Evolutionary conservation across 2,888 invertebrate species (phyloP), one percentile per base, ranked within the genome.

Genomic region (Drosophila subsilvestris): DNA sequence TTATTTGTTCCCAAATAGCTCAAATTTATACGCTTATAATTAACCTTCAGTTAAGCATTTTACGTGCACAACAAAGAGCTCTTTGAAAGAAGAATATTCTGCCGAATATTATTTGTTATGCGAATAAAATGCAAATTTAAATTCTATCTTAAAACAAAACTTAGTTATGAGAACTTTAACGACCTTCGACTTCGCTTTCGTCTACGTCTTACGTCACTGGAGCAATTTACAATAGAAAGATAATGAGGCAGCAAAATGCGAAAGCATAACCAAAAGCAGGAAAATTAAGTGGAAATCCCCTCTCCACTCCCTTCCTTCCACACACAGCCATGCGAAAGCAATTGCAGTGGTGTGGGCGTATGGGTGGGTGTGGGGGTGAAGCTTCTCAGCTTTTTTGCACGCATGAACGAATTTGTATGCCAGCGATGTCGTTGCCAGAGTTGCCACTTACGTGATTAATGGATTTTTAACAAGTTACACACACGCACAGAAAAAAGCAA

Each of bases 371-470:
- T 48, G 50, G 14, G 37, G 14, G 37, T n/a, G 56, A 54, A 67
- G 68, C 72, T 80, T 80, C 73, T 75, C 82, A 77, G 83, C 75
- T 75, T 79, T 83, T 74, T 75, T 73, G 84, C 85, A 86, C 87
- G 87, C 86, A 79, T 87, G 87, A 85, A 80, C 82, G 87, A 76
- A 89, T 89, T 86, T 89, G 86, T 89, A 86, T 89, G 89, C 89
- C 88, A 86, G 80, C 79, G 73, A 79, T 86, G 87, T 88, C 86
- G 76, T 80, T 80, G 79, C 82, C 82, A 80, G 84, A 82, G 76
- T 77, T 85, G 86, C 85, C 85, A 83, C 86, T 89, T 86, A 88
- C 78, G 86, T 90, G 90, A 90, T 90, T 90, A 90, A 90, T 89
- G 90, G 86, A 81, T 89, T 89, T 90, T 88, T 84, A 87, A 89